These are phyloP conservation scores for Heteromurus nitidus DNA, from an alignment of 2,888 invertebrate genomes.

Conservation along the genomic window DNA sequence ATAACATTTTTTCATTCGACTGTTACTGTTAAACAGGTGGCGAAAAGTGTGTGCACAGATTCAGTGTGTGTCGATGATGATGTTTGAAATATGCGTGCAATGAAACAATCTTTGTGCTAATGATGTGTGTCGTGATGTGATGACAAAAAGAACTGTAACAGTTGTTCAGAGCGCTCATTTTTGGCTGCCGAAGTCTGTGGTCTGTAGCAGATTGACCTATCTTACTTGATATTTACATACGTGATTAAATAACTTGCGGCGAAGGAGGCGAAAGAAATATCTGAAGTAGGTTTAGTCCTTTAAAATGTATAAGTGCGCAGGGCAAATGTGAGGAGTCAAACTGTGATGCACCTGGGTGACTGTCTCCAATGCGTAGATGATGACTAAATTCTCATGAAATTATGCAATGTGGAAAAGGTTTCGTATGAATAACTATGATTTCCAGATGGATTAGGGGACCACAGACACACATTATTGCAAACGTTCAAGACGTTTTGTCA, in stretches of 20 bases:
- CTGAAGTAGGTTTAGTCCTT: no score
- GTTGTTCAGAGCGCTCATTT: background rate
- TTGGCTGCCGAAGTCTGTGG: constrained; percentile 2
- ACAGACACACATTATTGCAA: no score
- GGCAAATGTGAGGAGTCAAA: no score
- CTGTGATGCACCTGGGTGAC: no score
- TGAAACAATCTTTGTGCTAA: constrained; percentile 37
- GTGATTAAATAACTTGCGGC: constrained; percentile 52
- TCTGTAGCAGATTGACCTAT: constrained; percentile 33
- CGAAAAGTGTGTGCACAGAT: background rate
- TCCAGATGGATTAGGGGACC: no score
- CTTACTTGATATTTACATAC: constrained; percentile 41
- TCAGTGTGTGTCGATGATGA: background rate
- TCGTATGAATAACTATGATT: no score
- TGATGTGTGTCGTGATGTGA: constrained; percentile 28
- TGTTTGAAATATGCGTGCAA: constrained; percentile 10
- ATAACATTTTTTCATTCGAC: no score
- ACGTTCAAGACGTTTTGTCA: no score
- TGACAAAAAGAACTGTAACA: background rate
- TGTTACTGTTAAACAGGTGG: constrained; percentile 31
- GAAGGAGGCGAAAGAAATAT: constrained; percentile 2
- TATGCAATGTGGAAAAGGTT: no score
- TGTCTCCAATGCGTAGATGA: no score
- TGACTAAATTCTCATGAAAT: no score
- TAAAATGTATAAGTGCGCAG: no score